A percentile compares a stretch with the other conserved stretches of the same genome.
phyloP scores from a whole-genome alignment of 2,113 vertebrate genomes.

The Argyrosomus japonicus region DNA sequence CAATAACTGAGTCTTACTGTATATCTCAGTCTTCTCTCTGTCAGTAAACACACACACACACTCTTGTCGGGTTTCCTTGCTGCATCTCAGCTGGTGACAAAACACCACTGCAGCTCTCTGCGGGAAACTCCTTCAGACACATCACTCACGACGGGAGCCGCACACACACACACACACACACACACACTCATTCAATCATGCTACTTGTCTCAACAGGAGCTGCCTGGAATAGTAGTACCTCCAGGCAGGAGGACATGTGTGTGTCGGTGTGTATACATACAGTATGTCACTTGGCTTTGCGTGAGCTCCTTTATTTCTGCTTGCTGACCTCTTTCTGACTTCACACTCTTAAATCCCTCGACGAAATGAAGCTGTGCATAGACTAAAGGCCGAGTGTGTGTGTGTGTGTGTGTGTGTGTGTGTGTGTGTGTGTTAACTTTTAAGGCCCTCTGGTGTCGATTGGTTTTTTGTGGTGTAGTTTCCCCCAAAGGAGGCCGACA shows the following conservation, averaged over 20 bases:
- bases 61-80: conserved; percentile 24
- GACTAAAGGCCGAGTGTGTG: neutral
- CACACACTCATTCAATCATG: neutral
- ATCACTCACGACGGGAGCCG: conserved; percentile 46
- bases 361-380: neutral
- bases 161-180: conserved; percentile 37
- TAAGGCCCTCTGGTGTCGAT: neutral
- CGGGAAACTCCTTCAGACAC: conserved; percentile 60
- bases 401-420: conserved; percentile 1
- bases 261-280: conserved; percentile 11
- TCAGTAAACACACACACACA: conserved; percentile 11
- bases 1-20: conserved; percentile 14
- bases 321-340: conserved; percentile 38
- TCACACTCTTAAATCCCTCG: conserved; percentile 29
- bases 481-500: conserved; percentile 6
- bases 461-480: conserved; percentile 5
- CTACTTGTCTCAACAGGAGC: conserved; percentile 46
- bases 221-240: conserved; percentile 52
- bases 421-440: neutral
- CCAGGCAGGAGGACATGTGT: conserved; percentile 22
- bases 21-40: neutral
- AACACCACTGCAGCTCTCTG: conserved; percentile 57
- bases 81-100: conserved; percentile 44
- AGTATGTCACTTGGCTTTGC: conserved; percentile 33
- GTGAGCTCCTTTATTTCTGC: conserved; percentile 17